These are phyloP conservation scores for Aleiodes sp. DNA, from an alignment of 1,140 invertebrate genomes.

Conservation along the genomic window DNA sequence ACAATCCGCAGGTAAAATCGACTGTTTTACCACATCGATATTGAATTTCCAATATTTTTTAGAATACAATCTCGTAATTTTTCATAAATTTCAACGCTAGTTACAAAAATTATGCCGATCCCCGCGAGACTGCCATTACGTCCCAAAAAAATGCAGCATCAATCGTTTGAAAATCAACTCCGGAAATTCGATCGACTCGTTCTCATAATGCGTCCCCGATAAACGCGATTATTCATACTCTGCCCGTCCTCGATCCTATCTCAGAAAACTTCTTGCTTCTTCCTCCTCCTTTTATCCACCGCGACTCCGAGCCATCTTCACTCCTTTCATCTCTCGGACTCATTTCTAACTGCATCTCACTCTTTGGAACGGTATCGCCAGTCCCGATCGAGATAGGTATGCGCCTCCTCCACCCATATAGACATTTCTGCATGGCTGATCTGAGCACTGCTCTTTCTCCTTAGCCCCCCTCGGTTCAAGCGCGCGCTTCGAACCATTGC, in stretches of 20 bases:
- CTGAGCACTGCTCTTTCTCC: background rate
- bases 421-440: conserved; percentile 23
- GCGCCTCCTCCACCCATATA: conserved; percentile 27
- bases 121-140: background rate
- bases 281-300: background rate
- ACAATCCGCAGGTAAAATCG: too few relatives aligned
- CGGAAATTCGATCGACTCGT: conserved; percentile 25
- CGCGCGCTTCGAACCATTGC: background rate
- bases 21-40: too few relatives aligned
- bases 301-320: background rate
- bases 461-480: background rate
- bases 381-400: conserved; percentile 22
- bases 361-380: background rate
- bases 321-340: conserved; percentile 14
- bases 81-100: background rate
- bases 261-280: background rate
- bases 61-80: background rate
- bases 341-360: background rate
- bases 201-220: conserved; percentile 26
- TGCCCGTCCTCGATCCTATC: conserved; percentile 17
- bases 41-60: background rate
- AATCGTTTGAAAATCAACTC: conserved; percentile 18
- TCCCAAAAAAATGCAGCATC: background rate
- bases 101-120: conserved; percentile 4
- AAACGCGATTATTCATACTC: conserved; percentile 28